Evolutionary conservation across 2,113 vertebrate genomes (phyloP).

Genomic region (Mus spicilegus): DNA sequence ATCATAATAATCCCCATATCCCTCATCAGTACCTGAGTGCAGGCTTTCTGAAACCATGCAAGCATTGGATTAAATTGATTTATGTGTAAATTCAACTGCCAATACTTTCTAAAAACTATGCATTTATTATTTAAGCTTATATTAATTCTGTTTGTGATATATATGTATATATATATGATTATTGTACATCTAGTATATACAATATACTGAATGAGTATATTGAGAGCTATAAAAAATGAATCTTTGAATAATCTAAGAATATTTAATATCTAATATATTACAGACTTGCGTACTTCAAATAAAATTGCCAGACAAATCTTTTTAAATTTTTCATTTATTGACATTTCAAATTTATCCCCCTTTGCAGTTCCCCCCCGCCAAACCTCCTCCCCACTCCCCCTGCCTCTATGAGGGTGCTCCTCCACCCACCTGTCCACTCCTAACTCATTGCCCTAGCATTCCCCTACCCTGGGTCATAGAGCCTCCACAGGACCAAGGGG

Average conservation of each 20-base stretch:
- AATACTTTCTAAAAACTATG: not conserved
- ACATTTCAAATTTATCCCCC: too few relatives aligned
- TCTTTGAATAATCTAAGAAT: slow-evolving; percentile 17
- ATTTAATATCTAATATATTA: not conserved
- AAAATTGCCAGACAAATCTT: not conserved
- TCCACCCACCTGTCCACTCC: too few relatives aligned
- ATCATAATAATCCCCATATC: slow-evolving; percentile 15
- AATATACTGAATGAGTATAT: too few relatives aligned
- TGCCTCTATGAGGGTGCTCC: too few relatives aligned
- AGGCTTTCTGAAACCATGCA: not conserved
- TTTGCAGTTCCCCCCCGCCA: too few relatives aligned
- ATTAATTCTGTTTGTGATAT: not conserved
- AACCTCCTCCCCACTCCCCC: too few relatives aligned
- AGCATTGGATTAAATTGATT: not conserved
- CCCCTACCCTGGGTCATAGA: too few relatives aligned
- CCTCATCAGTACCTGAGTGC: not conserved
- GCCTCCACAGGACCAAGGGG: too few relatives aligned
- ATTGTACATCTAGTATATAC: not conserved
- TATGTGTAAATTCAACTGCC: not conserved
- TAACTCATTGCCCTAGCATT: too few relatives aligned
- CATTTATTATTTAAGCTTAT: not conserved
- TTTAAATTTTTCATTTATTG: too few relatives aligned
- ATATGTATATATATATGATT: not conserved
- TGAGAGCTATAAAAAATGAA: not conserved
- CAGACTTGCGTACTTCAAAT: not conserved